Evolutionary conservation across 2,888 invertebrate species (phyloP), one percentile per base, ranked within the genome.

Genomic region (Phengaris alcon): DNA sequence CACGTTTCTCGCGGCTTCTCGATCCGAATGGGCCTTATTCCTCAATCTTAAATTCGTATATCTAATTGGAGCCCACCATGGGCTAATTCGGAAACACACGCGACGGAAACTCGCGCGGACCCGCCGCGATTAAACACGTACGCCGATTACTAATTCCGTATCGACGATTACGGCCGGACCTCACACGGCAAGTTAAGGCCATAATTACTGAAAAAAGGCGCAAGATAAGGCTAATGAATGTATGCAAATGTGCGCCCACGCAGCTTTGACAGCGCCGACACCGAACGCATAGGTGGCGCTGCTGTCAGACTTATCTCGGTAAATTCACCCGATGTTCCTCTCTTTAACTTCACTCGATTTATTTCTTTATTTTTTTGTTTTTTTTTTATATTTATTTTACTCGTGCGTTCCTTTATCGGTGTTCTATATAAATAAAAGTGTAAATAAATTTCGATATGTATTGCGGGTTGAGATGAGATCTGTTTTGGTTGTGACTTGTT

Each of bases 191-290:
- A 52, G 52, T 48, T 8, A 6, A 48, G 8, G 35, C 79, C 78
- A 82, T 82, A 84, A 83, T 83, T 83, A 84, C 82, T 81, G 76
- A 76, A 80, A 82, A 80, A 81, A 78, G 76, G 75, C 75, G 77
- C 76, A 77, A 75, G 68, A 68, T 74, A 74, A 75, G 70, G 57
- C 69, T 83, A 84, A 83, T 82, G 83, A 84, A 83, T 80, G 81
- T 82, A 84, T 84, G 84, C 84, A 83, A 84, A 84, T 76, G 77
- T 74, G 81, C 83, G 81, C 82, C 82, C 80, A 82, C 82, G 82
- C 82, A 77, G 79, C 82, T 80, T 81, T 81, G 80, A 80, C 22
- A 48, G 74, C 46, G 74, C 59, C 59, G 59, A 2, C 73, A 8
- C 48, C 6, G 7, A 48, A 8, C 51, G 68, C 68, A 10, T 72